Base-by-base conservation (phyloP, 1,140 invertebrate genomes). In the Pentalonia nigronervosa region DNA sequence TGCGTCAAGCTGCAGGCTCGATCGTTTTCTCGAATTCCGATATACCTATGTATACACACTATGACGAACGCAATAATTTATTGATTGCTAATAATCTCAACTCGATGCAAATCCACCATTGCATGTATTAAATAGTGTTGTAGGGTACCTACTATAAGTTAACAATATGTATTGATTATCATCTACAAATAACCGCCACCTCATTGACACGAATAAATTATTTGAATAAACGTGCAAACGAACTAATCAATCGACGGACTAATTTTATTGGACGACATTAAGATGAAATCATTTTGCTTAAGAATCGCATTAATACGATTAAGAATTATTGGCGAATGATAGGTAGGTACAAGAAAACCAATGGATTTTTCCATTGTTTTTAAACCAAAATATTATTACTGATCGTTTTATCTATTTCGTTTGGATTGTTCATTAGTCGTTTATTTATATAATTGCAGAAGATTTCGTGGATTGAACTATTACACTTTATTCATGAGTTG, bases 71-170 rank as follows among this genome's bases (percentile, higher is more conserved):
- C 60, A 76, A 76, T 76, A 76, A 76, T 76, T 53, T 76, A 76
- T 76, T n/a, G 60, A 76, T 76, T 76, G 14, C 60, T 76, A 76
- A 76, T 76, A 76, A 76, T 76, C n/a, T 76, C n/a, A n/a, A 76
- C 60, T 76, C 60, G 4, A 76, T 76, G 60, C 60, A 76, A 76
- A 76, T n/a, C 60, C 60, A 17, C 30, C 60, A 76, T 76, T 76
- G n/a, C 30, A 14, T n/a, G 4, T 41, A 41, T 41, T 41, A 41
- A n/a, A 23, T 53, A 14, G 14, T 76, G 60, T 30, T 9, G 41
- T 4, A 8, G 30, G n/a, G 60, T 20, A 76, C 4, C 30, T 20
- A 76, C 4, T 14, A 76, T 76, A 76, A 76, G n/a, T 30, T 76
- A 76, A 76, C n/a, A 76, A 76, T n/a, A 76, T 53, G 50, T 7